Evolutionary conservation across 1,140 invertebrate genomes (phyloP).

Genomic region (Diabrotica virgifera): DNA sequence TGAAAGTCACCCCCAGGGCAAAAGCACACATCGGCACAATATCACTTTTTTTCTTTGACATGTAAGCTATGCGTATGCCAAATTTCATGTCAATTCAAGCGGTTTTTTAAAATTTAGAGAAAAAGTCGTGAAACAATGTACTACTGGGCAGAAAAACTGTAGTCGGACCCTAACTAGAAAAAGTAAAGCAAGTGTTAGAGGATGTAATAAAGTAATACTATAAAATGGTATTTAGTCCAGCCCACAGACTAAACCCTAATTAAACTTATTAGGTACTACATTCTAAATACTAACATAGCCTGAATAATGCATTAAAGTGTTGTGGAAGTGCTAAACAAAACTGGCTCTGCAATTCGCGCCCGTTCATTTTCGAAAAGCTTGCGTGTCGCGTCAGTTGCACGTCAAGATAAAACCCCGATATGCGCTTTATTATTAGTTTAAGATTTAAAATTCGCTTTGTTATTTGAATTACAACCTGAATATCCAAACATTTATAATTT

Average conservation of each 20-base stretch:
- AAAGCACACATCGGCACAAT: too few species aligned
- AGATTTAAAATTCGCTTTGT: constrained; percentile 19
- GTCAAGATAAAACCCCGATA: constrained; percentile 18
- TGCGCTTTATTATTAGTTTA: constrained; percentile 19
- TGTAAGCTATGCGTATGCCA: too few species aligned
- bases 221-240: background rate
- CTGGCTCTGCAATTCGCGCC: constrained; percentile 9
- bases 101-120: too few species aligned
- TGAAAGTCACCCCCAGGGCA: too few species aligned
- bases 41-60: too few species aligned
- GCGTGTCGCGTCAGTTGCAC: constrained; percentile 15
- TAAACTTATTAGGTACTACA: constrained; percentile 5
- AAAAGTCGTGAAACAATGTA: too few species aligned
- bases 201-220: too few species aligned
- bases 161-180: too few species aligned
- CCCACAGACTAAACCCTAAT: constrained; percentile 1
- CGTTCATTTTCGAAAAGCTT: constrained; percentile 9
- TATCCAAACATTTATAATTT: constrained; percentile 7
- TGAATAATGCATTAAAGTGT: constrained; percentile 15
- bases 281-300: constrained; percentile 12
- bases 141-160: too few species aligned
- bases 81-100: too few species aligned
- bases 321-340: constrained; percentile 18
- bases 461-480: constrained; percentile 20
- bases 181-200: too few species aligned